Conservation (phyloP, 2,797 vertebrate species). For the Catamblyrhynchus diadema region DNA sequence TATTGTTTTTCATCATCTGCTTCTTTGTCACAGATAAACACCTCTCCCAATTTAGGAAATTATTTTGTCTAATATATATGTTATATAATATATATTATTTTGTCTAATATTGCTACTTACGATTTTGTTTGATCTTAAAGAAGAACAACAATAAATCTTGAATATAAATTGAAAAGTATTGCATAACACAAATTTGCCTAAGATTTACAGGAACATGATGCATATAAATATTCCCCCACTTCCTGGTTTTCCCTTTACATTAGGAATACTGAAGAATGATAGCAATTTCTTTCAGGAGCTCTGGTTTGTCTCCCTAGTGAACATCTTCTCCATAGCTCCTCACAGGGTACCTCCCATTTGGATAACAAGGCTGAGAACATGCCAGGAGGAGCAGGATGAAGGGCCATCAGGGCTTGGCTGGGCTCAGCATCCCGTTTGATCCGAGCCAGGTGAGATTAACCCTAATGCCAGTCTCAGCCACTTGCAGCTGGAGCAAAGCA, state of each 20-base stretch:
- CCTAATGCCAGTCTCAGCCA: accelerated
- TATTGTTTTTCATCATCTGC: accelerated
- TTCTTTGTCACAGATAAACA: background rate
- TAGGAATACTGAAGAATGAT: background rate
- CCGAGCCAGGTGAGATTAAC: background rate
- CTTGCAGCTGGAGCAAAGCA: background rate
- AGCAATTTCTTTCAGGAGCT: background rate
- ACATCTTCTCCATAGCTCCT: background rate
- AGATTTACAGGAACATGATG: accelerated
- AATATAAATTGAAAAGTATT: background rate
- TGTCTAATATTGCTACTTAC: background rate
- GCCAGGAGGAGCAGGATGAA: background rate
- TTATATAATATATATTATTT: background rate
- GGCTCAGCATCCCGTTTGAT: accelerated
- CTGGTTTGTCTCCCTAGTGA: background rate
- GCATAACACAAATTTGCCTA: background rate
- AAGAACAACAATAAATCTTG: background rate
- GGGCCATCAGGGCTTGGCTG: background rate
- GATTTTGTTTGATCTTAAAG: background rate
- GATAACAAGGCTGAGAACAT: background rate
- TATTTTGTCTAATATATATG: too few species aligned
- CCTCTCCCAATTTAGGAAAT: background rate
- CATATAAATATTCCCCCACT: background rate
- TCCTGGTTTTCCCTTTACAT: background rate
- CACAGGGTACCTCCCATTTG: background rate